A percentile compares a stretch with the other conserved stretches of the same genome.
phyloP scores from a whole-genome alignment of 2,888 invertebrate species.

The Tanytarsus gracilentus region DNA sequence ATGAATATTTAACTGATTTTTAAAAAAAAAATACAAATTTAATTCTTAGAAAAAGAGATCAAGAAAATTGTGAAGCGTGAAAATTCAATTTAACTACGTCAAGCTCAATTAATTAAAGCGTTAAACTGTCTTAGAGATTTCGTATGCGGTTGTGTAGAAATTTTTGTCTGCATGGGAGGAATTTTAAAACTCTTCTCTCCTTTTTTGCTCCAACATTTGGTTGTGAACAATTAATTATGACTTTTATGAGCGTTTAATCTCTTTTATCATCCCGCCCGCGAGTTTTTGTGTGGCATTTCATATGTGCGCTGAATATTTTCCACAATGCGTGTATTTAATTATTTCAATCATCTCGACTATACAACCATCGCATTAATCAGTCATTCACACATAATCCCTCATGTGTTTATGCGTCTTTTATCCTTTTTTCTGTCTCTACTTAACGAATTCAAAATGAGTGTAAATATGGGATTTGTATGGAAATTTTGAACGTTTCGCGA shows the following conservation, averaged over 20 bases:
- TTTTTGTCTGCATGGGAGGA: too few relatives aligned
- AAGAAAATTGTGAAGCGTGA: conserved; percentile 8
- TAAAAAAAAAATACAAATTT: too few relatives aligned
- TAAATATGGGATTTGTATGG: too few relatives aligned
- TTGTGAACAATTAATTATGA: conserved; percentile 17
- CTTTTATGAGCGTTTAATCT: conserved; percentile 22
- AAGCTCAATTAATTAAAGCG: conserved; percentile 23
- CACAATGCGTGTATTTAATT: conserved; percentile 4
- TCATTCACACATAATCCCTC: conserved; percentile 6
- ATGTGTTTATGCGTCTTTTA: neutral
- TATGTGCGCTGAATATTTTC: too few relatives aligned
- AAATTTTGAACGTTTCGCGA: too few relatives aligned
- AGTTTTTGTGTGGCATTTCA: too few relatives aligned
- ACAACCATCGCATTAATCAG: conserved; percentile 13
- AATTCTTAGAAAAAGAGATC: neutral
- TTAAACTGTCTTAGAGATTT: neutral
- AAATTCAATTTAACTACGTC: conserved; percentile 16
- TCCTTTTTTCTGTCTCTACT: neutral
- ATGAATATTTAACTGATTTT: too few relatives aligned
- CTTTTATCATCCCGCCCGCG: too few relatives aligned
- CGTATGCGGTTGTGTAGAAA: too few relatives aligned
- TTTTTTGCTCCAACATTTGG: neutral
- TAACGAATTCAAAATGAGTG: neutral
- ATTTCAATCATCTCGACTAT: neutral
- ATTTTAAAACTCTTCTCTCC: neutral